Conservation (phyloP, 1,140 invertebrate species). For the Stegodyphus dumicola region DNA sequence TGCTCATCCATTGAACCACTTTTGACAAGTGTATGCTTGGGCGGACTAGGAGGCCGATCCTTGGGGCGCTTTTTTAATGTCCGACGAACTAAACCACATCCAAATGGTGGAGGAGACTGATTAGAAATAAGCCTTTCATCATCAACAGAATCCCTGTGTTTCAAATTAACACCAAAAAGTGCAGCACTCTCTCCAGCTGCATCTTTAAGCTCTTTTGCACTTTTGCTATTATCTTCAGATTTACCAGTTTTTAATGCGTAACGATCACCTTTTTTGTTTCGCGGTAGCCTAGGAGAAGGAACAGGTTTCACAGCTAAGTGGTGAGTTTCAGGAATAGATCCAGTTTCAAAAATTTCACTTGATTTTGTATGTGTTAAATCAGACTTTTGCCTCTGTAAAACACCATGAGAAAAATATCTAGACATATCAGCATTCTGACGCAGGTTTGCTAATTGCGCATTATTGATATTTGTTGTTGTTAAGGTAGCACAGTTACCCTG, state of each 20-base stretch:
- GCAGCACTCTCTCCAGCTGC: conserved; percentile 25
- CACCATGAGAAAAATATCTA: conserved; percentile 55
- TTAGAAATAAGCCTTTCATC: conserved; percentile 38
- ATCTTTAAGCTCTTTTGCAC: conserved; percentile 19
- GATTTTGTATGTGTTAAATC: conserved; percentile 67
- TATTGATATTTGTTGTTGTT: conserved; percentile 4
- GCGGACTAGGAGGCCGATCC: conserved; percentile 60
- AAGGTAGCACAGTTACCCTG: background rate
- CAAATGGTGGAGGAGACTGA: conserved; percentile 62
- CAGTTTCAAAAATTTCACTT: conserved; percentile 61
- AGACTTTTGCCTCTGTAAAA: conserved; percentile 69
- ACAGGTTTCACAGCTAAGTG: conserved; percentile 59
- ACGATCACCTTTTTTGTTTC: conserved; percentile 47
- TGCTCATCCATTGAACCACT: conserved; percentile 64
- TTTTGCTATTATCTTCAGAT: conserved; percentile 20
- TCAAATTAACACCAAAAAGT: conserved; percentile 58
- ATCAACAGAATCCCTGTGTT: conserved; percentile 56
- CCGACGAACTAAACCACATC: conserved; percentile 56
- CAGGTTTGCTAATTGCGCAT: background rate
- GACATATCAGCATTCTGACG: conserved; percentile 29
- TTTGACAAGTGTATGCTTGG: conserved; percentile 55
- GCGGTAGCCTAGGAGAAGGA: conserved; percentile 61
- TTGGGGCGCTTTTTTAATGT: conserved; percentile 61
- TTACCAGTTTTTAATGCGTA: conserved; percentile 33
- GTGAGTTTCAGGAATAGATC: conserved; percentile 60